phyloP scores from a whole-genome alignment of 2,113 vertebrate species.

The Corythornis vintsioides region DNA sequence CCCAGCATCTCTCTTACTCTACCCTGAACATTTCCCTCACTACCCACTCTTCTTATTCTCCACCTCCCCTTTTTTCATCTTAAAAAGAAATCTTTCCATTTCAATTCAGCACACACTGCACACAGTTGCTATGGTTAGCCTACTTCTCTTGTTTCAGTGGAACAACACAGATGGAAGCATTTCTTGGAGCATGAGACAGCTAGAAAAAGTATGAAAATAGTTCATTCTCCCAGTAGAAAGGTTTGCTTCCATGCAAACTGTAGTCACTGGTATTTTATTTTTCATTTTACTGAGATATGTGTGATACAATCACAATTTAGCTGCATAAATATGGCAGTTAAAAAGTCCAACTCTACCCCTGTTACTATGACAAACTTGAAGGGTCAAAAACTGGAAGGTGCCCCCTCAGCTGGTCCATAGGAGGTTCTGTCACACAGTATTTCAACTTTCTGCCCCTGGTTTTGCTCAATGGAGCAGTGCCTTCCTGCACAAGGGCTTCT shows the following conservation, averaged over 20 bases:
- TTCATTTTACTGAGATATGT: not conserved
- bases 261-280: not conserved
- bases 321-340: not conserved
- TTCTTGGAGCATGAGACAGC: slow-evolving; percentile 3
- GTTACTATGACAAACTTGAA: not conserved
- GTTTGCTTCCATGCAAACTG: not conserved
- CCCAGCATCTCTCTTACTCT: not conserved
- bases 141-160: not conserved
- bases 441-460: not conserved
- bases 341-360: not conserved
- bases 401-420: not conserved
- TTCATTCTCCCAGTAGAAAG: slow-evolving; percentile 17
- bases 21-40: not conserved
- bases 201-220: slow-evolving; percentile 12
- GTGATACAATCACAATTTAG: not conserved
- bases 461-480: not conserved
- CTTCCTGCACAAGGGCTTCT: not conserved
- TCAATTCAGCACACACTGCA: not conserved
- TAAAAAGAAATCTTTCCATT: not conserved
- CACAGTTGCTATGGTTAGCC: slow-evolving; percentile 30
- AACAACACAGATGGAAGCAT: not conserved
- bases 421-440: not conserved
- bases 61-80: not conserved
- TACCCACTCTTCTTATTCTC: not conserved
- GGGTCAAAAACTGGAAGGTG: not conserved